Conservation (phyloP, 2,888 invertebrate species). For the Monochamus alternatus region DNA sequence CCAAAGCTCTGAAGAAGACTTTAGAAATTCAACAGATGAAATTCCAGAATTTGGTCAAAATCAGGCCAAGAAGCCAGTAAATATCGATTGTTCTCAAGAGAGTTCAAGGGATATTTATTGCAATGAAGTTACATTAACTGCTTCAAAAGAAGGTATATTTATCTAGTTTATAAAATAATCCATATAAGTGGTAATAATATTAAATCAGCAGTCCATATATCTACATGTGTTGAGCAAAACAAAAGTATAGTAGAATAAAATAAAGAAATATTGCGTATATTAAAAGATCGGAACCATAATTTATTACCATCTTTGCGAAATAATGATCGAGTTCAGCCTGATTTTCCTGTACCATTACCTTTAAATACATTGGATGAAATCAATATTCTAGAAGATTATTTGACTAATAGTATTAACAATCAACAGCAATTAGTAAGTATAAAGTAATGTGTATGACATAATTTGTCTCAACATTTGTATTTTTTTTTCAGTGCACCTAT, state of each 20-base stretch:
- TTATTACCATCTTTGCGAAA: constrained; percentile 14
- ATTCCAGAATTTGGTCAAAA: neutral
- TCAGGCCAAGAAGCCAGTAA: neutral
- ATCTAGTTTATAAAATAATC: constrained; percentile 4
- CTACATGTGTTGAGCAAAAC: constrained; percentile 17
- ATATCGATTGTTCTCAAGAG: constrained; percentile 11
- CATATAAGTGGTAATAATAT: constrained; percentile 7
- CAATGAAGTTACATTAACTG: constrained; percentile 8
- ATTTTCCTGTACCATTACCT: neutral
- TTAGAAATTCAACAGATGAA: constrained; percentile 3
- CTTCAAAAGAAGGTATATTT: constrained; percentile 14
- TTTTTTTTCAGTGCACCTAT: no score
- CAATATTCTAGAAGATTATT: constrained; percentile 10
- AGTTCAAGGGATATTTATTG: constrained; percentile 4
- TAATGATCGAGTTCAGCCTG: constrained; percentile 5
- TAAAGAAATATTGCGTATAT: constrained; percentile 13
- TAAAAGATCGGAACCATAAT: constrained; percentile 4
- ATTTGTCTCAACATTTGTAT: constrained; percentile 1
- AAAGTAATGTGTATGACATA: constrained; percentile 8
- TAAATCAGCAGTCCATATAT: constrained; percentile 3
- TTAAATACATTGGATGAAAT: constrained; percentile 14
- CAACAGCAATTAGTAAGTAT: constrained; percentile 21
- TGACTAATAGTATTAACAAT: constrained; percentile 4
- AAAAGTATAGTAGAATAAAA: constrained; percentile 7
- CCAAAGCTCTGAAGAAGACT: constrained; percentile 17